phyloP scores from a whole-genome alignment of 2,797 vertebrate genomes.

The Acanthurus lineatus region DNA sequence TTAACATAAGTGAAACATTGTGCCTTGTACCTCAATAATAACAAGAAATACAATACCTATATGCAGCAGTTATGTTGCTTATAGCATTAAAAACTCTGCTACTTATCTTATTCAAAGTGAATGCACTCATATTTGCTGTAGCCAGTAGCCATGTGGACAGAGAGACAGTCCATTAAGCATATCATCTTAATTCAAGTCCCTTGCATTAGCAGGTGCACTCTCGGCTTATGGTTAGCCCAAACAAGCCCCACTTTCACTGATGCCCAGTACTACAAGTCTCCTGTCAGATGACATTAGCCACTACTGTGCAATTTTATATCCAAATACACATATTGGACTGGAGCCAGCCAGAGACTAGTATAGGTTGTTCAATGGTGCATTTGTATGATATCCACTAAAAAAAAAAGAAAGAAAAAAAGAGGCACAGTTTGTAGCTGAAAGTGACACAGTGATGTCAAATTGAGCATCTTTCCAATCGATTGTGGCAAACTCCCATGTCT shows the following conservation, averaged over 20 bases:
- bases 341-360: constrained; percentile 3
- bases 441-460: constrained; percentile 16
- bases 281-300: constrained; percentile 35
- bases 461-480: neutral
- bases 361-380: no score
- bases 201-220: constrained; percentile 36
- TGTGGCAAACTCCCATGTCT: constrained; percentile 18
- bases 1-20: neutral
- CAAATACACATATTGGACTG: no score
- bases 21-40: constrained; percentile 22
- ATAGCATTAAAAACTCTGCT: constrained; percentile 14
- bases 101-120: constrained; percentile 28
- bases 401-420: neutral
- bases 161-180: constrained; percentile 44
- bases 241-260: constrained; percentile 30
- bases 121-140: constrained; percentile 38
- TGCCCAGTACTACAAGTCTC: constrained; percentile 32
- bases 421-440: constrained; percentile 2
- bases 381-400: no score
- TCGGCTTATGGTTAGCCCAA: constrained; percentile 36
- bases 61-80: constrained; percentile 2
- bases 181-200: constrained; percentile 47
- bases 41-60: neutral
- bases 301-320: constrained; percentile 7
- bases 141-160: constrained; percentile 36